Evolutionary conservation across 2,888 invertebrate species (phyloP).

Genomic region (Microdon myrmicae): DNA sequence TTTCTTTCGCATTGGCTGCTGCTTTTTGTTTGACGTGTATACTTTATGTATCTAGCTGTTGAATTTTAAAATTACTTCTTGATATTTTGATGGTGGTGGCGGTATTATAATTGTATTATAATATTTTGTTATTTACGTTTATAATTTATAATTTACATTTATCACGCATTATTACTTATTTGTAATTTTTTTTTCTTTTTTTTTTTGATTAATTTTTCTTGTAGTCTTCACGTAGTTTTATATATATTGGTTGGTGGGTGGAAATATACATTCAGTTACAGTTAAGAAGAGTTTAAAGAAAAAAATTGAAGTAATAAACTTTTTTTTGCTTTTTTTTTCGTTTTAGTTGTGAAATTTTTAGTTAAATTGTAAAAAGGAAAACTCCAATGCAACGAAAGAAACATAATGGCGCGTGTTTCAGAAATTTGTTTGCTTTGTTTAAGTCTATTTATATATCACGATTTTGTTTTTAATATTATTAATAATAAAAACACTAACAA

Average conservation of each 20-base stretch:
- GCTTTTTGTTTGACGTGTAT: no score
- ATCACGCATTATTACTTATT: slow-evolving; percentile 44
- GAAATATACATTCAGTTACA: slow-evolving; percentile 44
- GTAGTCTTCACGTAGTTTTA: slow-evolving; percentile 26
- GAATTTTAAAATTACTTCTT: no score
- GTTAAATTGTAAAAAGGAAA: no score
- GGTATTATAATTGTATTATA: no score
- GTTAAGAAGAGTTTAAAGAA: no score
- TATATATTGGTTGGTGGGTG: slow-evolving; percentile 51
- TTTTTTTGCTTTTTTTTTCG: neutral
- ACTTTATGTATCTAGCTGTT: no score
- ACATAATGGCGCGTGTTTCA: no score
- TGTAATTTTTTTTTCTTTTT: slow-evolving; percentile 20
- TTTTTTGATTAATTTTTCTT: slow-evolving; percentile 3
- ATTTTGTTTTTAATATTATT: slow-evolving; percentile 44
- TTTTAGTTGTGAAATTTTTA: no score
- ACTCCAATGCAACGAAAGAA: no score
- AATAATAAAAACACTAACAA: slow-evolving; percentile 46
- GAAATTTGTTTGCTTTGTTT: slow-evolving; percentile 22
- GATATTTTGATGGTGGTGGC: no score
- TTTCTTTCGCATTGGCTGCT: no score
- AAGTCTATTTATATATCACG: slow-evolving; percentile 53
- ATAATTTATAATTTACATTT: slow-evolving; percentile 19
- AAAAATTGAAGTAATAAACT: slow-evolving; percentile 4
- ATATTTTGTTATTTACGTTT: slow-evolving; percentile 8